These are phyloP conservation scores for Coptotermes formosanus DNA, from an alignment of 1,140 invertebrate genomes.

Conservation along the genomic window DNA sequence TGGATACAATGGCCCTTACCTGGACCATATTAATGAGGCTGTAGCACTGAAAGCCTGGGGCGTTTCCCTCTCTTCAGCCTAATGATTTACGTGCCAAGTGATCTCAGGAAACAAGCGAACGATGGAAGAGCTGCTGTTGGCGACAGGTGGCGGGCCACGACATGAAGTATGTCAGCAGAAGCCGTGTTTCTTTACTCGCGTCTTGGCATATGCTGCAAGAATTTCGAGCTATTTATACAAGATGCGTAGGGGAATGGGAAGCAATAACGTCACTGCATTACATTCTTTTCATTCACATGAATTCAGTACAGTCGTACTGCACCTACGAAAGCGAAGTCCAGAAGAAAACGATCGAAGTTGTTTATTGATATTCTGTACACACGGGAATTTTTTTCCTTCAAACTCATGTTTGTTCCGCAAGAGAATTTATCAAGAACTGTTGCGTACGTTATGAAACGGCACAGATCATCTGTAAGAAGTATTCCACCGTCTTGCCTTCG, in stretches of 20 bases:
- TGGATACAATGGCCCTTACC: background rate
- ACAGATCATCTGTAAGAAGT: no score
- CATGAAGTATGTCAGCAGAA: background rate
- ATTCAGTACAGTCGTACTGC: no score
- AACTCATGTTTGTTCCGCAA: no score
- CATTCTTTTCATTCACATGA: background rate
- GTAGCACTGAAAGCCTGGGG: background rate
- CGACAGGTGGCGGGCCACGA: background rate
- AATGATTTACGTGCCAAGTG: constrained; percentile 12
- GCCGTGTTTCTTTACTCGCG: background rate
- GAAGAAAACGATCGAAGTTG: no score
- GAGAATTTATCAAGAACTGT: no score
- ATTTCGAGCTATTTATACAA: background rate
- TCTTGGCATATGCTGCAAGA: background rate
- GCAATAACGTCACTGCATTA: background rate
- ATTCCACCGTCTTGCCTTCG: no score
- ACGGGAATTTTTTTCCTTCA: no score
- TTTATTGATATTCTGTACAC: no score
- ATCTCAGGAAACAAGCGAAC: background rate
- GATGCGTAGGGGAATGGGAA: background rate
- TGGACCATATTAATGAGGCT: background rate
- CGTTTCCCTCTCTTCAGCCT: background rate
- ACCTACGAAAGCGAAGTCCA: no score
- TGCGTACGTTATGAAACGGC: no score
- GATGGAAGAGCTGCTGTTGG: background rate